These are phyloP conservation scores for Clivina fossor DNA, from an alignment of 2,888 invertebrate genomes.

Conservation along the genomic window DNA sequence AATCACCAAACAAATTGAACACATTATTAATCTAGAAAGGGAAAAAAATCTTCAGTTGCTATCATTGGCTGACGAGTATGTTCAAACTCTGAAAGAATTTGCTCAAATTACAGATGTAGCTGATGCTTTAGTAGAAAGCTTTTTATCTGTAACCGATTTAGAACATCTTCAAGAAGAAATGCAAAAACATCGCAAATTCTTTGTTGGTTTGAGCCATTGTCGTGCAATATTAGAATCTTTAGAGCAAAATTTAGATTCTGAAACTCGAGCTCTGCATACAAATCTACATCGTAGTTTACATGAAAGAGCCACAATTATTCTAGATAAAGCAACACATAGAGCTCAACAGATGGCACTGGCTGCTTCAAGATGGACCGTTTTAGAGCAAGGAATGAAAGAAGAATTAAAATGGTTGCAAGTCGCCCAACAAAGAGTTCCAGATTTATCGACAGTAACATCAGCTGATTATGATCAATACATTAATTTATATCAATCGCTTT, in stretches of 20 bases:
- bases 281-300: slow-evolving; percentile 76
- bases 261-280: slow-evolving; percentile 73
- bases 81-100: slow-evolving; percentile 84
- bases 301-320: slow-evolving; percentile 70
- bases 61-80: slow-evolving; percentile 81
- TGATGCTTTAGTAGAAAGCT: slow-evolving; percentile 76
- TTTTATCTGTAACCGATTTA: slow-evolving; percentile 72
- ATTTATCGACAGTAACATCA: slow-evolving; percentile 76
- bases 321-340: slow-evolving; percentile 79
- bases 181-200: slow-evolving; percentile 86
- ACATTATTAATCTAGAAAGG: slow-evolving; percentile 68
- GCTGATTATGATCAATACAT: slow-evolving; percentile 84
- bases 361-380: slow-evolving; percentile 79
- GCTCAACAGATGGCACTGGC: slow-evolving; percentile 84
- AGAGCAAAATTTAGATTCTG: slow-evolving; percentile 79
- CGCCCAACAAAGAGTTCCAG: slow-evolving; percentile 81
- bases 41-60: slow-evolving; percentile 75
- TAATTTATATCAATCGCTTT: slow-evolving; percentile 77
- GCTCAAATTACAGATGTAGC: slow-evolving; percentile 83
- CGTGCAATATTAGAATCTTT: slow-evolving; percentile 82
- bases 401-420: slow-evolving; percentile 82
- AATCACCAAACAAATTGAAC: slow-evolving; percentile 68
- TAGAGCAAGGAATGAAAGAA: slow-evolving; percentile 81
- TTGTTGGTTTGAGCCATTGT: slow-evolving; percentile 84
- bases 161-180: slow-evolving; percentile 86